phyloP scores from a whole-genome alignment of 2,797 vertebrate genomes.

The Cuniculus paca region DNA sequence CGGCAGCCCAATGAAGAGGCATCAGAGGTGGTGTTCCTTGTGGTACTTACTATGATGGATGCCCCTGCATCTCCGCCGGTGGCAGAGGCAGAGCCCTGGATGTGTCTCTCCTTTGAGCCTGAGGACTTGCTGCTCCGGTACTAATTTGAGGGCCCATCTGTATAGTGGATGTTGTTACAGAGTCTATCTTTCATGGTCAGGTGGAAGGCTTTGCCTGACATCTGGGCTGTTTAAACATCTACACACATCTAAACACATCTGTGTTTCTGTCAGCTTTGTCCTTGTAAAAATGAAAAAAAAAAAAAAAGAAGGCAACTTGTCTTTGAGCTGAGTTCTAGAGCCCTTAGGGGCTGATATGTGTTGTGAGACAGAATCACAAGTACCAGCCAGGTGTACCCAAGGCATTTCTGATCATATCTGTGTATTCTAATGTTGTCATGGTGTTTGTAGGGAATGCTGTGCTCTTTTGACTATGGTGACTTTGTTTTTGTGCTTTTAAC shows the following conservation, averaged over 20 bases:
- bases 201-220: constrained; percentile 84
- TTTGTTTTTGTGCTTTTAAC: background rate
- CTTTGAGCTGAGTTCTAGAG: background rate
- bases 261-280: constrained; percentile 91
- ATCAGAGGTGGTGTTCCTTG: constrained; percentile 95
- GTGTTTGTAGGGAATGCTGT: accelerated
- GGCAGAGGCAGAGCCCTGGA: constrained; percentile 90
- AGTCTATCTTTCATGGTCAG: constrained; percentile 91
- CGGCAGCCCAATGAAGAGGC: constrained; percentile 97
- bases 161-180: constrained; percentile 90
- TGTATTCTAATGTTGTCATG: background rate
- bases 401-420: background rate
- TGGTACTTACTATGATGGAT: constrained; percentile 99
- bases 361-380: background rate
- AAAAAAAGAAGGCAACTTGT: background rate
- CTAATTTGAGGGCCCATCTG: constrained; percentile 95
- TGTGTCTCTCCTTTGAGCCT: constrained; percentile 93
- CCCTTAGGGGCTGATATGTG: accelerated
- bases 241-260: constrained; percentile 72
- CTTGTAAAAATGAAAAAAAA: constrained; percentile 84
- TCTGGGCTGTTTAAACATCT: constrained; percentile 78
- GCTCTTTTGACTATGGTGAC: background rate
- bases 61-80: constrained; percentile 91
- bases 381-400: accelerated
- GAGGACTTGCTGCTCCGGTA: constrained; percentile 89